A percentile compares a stretch with the other conserved stretches of the same genome.
These are phyloP conservation scores for Urechis unicinctus DNA, from an alignment of 2,888 invertebrate species.

Conservation along the genomic window DNA sequence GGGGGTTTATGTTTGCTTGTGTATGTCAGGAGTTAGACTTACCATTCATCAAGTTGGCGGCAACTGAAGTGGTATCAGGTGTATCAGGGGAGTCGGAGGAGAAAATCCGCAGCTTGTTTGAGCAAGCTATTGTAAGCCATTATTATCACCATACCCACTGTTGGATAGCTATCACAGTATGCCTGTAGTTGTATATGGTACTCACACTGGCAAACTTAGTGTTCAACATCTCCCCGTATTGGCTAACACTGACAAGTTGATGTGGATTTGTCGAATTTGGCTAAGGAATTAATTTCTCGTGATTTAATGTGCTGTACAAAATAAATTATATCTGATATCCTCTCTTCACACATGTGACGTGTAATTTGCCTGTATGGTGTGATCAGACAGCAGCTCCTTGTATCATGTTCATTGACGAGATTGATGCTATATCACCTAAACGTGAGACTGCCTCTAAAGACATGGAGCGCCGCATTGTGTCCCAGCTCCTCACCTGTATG, in stretches of 20 bases:
- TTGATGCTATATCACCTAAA: conserved; percentile 91
- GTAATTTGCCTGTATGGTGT: no score
- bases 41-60: conserved; percentile 78
- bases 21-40: conserved; percentile 68
- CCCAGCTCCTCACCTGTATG: conserved; percentile 81
- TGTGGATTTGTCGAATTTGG: no score
- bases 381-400: conserved; percentile 34
- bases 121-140: conserved; percentile 64
- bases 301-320: no score
- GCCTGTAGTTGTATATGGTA: not conserved
- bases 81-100: conserved; percentile 95
- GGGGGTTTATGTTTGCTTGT: no score
- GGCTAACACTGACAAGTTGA: no score
- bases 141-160: not conserved
- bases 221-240: no score
- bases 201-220: no score
- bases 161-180: not conserved
- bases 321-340: no score
- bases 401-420: conserved; percentile 89
- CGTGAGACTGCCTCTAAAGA: conserved; percentile 84
- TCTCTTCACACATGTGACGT: no score
- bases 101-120: conserved; percentile 83
- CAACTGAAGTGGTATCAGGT: conserved; percentile 87
- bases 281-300: no score
- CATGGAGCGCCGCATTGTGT: conserved; percentile 92